Percentiles rank a stretch among this genome's conserved stretches.
Conservation (phyloP, 2,888 invertebrate species). For the Tanytarsus gracilentus region DNA sequence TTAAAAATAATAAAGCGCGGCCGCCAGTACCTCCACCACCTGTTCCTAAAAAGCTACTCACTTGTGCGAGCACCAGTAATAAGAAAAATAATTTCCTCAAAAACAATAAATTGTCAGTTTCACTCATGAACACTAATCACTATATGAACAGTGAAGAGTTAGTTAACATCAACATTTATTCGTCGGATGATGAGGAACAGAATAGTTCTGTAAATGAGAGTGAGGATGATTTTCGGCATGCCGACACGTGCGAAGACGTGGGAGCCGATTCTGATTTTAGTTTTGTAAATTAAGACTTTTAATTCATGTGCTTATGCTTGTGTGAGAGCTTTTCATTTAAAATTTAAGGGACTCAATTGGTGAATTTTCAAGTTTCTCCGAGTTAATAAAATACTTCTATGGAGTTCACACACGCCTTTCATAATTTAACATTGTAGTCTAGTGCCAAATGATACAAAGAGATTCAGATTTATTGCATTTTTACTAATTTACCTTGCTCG, state of each 20-base stretch:
- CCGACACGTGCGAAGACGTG: not conserved
- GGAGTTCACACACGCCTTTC: too few species aligned
- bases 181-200: conserved; percentile 32
- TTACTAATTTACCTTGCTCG: too few species aligned
- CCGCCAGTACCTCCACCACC: conserved; percentile 31
- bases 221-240: conserved; percentile 52
- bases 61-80: too few species aligned
- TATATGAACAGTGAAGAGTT: conserved; percentile 30
- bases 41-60: too few species aligned
- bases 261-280: conserved; percentile 4
- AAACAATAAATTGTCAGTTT: too few species aligned
- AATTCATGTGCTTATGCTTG: not conserved
- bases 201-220: conserved; percentile 31
- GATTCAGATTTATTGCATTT: too few species aligned
- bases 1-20: not conserved
- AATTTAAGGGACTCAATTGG: too few species aligned
- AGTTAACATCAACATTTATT: conserved; percentile 31
- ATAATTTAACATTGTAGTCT: too few species aligned
- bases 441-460: too few species aligned
- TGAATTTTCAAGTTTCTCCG: too few species aligned
- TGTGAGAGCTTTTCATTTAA: not conserved
- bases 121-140: not conserved
- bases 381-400: too few species aligned
- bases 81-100: too few species aligned
- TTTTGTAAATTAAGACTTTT: not conserved